phyloP scores from a whole-genome alignment of 2,888 invertebrate genomes.

The Machimus rusticus region DNA sequence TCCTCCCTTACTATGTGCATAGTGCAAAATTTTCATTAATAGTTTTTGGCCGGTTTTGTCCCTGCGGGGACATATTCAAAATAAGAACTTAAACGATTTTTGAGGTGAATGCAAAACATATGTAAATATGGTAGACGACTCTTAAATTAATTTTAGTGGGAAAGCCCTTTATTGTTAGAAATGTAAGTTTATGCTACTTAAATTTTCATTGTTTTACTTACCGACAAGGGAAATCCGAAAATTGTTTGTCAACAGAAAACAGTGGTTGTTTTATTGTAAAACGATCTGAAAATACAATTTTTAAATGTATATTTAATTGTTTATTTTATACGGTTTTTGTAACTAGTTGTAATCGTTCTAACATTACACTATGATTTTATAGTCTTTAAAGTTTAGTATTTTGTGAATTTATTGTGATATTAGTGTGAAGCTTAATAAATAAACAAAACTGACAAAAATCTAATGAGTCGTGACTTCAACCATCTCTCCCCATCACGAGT shows the following conservation, averaged over 20 bases:
- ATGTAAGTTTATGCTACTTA: neutral
- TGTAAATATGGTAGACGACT: neutral
- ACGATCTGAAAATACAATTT: neutral
- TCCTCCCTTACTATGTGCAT: neutral
- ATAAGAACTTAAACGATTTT: neutral
- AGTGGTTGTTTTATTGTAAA: neutral
- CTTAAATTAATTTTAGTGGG: neutral
- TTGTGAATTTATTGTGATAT: too few species aligned
- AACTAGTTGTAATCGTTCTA: neutral
- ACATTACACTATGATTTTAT: too few species aligned
- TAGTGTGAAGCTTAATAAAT: too few species aligned
- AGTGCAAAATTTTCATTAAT: neutral
- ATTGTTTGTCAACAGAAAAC: neutral
- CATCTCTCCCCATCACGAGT: too few species aligned
- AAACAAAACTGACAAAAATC: too few species aligned
- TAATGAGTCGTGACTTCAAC: too few species aligned
- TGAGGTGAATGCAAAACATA: neutral
- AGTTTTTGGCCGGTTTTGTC: neutral
- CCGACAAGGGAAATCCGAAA: neutral
- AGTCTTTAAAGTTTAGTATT: too few species aligned
- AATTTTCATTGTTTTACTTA: neutral
- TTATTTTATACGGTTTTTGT: neutral
- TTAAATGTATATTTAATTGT: neutral
- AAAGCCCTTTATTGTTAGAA: neutral
- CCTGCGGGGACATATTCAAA: neutral